Base-by-base conservation (phyloP, 2,797 vertebrate species). In the Lepus oiostolus region DNA sequence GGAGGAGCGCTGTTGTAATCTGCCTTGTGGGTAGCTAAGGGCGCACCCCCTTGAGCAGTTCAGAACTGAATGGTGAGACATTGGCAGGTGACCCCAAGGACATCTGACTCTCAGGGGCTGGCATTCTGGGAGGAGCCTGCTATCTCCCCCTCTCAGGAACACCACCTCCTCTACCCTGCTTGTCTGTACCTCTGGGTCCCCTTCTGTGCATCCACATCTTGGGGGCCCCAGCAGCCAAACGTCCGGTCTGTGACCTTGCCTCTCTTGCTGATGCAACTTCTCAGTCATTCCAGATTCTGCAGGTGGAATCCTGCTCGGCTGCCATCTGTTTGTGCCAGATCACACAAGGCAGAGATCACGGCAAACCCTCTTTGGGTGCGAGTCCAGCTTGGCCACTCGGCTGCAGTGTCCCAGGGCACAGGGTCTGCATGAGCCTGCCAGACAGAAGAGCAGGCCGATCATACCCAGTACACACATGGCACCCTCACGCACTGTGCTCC, bases 201-300 rank as follows among this genome's bases (percentile, higher is more conserved):
- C 63, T 88, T 92, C 35, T 92, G 22, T 38, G 68, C 2, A 24
- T 12, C 60, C 63, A 79, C 9, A 50, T 72, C 19, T 68, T 28
- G 21, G 5, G 32, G 26, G 5, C 13, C 17, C 21, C 28, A 2
- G 0, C 1, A 1, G 42, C n/a, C n/a, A 67, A 60, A 22, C 2
- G 16, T 68, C 72, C 32, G 30, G 35, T 62, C 82, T 30, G 67
- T 94, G 93, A 77, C 84, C 60, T 88, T 97, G 82, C 2, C 6
- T 7, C 60, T 96, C 63, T 32, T 74, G 84, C 88, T 94, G 74
- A 95, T 83, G 68, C 21, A 86, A 65, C 71, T 54, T 92, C 71
- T 85, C 63, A 7, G 21, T 70, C 42, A 95, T 65, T 70, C 38
- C 70, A 74, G 74, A 30, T 92, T 95, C n/a, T n/a, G 32, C 60